A percentile compares a stretch with the other conserved stretches of the same genome.
Conservation (phyloP, 2,888 invertebrate genomes). For the Patella depressa region DNA sequence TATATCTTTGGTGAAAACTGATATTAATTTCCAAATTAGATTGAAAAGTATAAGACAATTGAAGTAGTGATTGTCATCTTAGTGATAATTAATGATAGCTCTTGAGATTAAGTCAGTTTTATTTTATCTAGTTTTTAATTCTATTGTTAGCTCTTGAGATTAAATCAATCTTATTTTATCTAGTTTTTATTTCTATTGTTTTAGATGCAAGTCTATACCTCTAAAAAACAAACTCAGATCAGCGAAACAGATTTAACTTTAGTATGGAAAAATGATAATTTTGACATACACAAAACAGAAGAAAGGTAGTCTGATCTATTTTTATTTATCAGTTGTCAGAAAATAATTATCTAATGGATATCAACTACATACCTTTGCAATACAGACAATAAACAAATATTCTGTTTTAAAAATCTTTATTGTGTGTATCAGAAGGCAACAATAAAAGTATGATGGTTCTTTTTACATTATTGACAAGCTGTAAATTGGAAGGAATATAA, state of each 20-base stretch:
- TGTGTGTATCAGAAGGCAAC: too few species aligned
- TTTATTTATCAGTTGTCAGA: not conserved
- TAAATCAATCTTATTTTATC: slow-evolving; percentile 15
- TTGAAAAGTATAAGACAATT: not conserved
- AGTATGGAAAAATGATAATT: slow-evolving; percentile 60
- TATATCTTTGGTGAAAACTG: not conserved
- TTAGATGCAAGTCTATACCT: slow-evolving; percentile 62
- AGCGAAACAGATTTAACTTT: slow-evolving; percentile 43
- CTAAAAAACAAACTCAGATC: slow-evolving; percentile 38
- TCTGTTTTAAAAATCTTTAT: not conserved
- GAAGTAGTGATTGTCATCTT: not conserved
- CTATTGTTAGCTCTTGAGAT: slow-evolving; percentile 17
- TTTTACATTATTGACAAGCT: too few species aligned
- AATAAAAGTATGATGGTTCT: too few species aligned
- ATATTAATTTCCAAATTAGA: not conserved
- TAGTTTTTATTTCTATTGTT: slow-evolving; percentile 22
- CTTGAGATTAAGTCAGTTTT: not conserved
- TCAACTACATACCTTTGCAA: slow-evolving; percentile 15
- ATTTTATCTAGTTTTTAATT: slow-evolving; percentile 8
- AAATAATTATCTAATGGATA: too few species aligned
- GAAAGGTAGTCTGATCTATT: slow-evolving; percentile 43
- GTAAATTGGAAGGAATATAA: too few species aligned
- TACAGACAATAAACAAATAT: slow-evolving; percentile 17
- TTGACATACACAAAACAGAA: slow-evolving; percentile 45
- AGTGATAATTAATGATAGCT: not conserved